These are phyloP conservation scores for Caenorhabditis latens DNA, from an alignment of 1,140 invertebrate genomes.

Conservation along the genomic window DNA sequence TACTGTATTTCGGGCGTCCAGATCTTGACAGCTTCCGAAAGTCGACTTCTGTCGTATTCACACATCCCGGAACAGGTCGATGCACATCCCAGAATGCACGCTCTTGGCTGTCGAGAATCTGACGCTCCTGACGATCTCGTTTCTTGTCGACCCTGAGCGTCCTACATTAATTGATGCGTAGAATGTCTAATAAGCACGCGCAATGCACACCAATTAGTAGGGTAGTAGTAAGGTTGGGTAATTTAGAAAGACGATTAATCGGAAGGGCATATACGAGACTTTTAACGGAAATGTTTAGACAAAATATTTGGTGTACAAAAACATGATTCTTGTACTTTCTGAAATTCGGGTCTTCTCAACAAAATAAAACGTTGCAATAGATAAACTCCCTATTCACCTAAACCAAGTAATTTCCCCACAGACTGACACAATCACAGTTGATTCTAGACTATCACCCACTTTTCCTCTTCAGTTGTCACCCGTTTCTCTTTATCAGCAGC, in stretches of 20 bases:
- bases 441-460: not conserved
- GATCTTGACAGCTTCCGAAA: slow-evolving; percentile 87
- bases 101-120: slow-evolving; percentile 98
- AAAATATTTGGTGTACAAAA: not conserved
- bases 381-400: too few relatives aligned
- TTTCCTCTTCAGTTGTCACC: not conserved
- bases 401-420: not conserved
- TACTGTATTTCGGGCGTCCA: slow-evolving; percentile 81
- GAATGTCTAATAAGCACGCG: slow-evolving; percentile 40
- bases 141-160: slow-evolving; percentile 94
- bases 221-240: not conserved
- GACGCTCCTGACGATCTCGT: slow-evolving; percentile 94
- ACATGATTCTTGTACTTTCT: too few relatives aligned
- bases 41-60: slow-evolving; percentile 92
- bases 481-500: not conserved
- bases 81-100: slow-evolving; percentile 99
- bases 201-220: slow-evolving; percentile 48
- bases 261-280: not conserved
- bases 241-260: not conserved
- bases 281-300: not conserved
- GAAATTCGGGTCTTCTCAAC: too few relatives aligned
- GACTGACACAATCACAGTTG: not conserved
- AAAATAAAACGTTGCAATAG: too few relatives aligned
- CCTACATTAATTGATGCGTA: slow-evolving; percentile 45
- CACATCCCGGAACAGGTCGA: slow-evolving; percentile 96